These are phyloP conservation scores for Lutraria rhynchaena DNA, from an alignment of 1,140 invertebrate species.

Conservation along the genomic window DNA sequence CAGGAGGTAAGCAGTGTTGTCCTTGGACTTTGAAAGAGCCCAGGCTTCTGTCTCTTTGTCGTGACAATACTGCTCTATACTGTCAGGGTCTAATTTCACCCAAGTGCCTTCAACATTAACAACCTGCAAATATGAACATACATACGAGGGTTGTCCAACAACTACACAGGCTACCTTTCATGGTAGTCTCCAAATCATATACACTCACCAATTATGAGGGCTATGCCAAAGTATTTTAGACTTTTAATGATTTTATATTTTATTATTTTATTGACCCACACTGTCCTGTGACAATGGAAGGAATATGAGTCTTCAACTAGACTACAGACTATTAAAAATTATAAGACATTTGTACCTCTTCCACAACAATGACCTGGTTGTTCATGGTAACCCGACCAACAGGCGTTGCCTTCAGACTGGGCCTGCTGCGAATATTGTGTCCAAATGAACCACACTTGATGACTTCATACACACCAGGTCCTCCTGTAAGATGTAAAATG, in stretches of 20 bases:
- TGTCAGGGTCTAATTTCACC: conserved; percentile 92
- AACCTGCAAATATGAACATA: conserved; percentile 86
- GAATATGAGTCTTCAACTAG: too few relatives aligned
- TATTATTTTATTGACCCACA: too few relatives aligned
- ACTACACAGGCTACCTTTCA: too few relatives aligned
- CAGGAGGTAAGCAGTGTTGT: conserved; percentile 88
- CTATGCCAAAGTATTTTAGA: too few relatives aligned
- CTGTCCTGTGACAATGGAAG: too few relatives aligned
- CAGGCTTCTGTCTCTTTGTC: conserved; percentile 88
- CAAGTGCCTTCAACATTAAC: conserved; percentile 98
- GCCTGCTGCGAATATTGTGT: conserved; percentile 89
- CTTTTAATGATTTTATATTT: too few relatives aligned
- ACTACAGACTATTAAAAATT: too few relatives aligned
- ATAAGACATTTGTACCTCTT: conserved; percentile 84
- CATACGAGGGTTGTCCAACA: too few relatives aligned
- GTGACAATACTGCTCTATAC: conserved; percentile 87
- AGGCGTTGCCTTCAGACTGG: conserved; percentile 88
- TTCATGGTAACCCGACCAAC: conserved; percentile 90
- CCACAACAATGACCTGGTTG: conserved; percentile 87
- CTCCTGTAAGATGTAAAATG: conserved; percentile 66
- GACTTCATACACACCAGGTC: conserved; percentile 86
- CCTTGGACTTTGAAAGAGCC: conserved; percentile 88
- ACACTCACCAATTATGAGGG: too few relatives aligned
- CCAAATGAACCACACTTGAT: conserved; percentile 92
- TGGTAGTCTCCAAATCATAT: too few relatives aligned